Base-by-base conservation (phyloP, 2,888 invertebrate genomes). In the Aporophyla nigra region DNA sequence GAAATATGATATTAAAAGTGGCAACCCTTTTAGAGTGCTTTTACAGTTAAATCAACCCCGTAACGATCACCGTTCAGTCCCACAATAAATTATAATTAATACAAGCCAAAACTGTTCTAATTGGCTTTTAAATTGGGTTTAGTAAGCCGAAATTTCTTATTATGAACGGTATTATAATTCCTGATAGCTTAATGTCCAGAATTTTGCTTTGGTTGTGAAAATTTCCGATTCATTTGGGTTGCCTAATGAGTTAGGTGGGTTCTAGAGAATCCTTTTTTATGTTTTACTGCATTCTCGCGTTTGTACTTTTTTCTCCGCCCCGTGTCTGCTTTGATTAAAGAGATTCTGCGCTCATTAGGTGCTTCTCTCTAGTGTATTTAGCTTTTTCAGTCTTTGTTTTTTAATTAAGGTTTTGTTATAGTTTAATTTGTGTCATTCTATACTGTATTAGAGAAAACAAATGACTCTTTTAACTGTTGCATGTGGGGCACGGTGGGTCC, bases 81-180 rank as follows among this genome's bases (percentile, higher is more conserved):
- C 9, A 72, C 63, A 75, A 62, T 84, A 78, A 84, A 84, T 84
- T 82, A 78, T 65, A 75, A 82, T 84, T 71, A 84, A 71, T 71
- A 75, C 43, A 68, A 80, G 54, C 24, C 71, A 69, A 77, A 83
- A 69, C 56, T 33, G 56, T 49, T 80, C 58, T 80, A 83, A 85
- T 83, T 80, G 74, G 74, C 83, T 77, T 77, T 75, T 59, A 80
- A 85, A 83, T 71, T 65, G 33, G 72, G 72, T 40, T 74, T 79
- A 72, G 81, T 74, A 62, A 66, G 65, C 54, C 61, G 21, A 59
- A 81, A 83, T 77, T 70, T 69, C 69, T 84, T 33, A 80, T 84
- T 84, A 81, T 58, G 16, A 69, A 65, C 12, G 71, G 68, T 59
- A 40, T 72, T 7, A 61, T 71, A 74, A 81, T 77, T 80, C 40